Evolutionary conservation across 2,888 invertebrate genomes (phyloP).

Genomic region (Luffia ferchaultella): DNA sequence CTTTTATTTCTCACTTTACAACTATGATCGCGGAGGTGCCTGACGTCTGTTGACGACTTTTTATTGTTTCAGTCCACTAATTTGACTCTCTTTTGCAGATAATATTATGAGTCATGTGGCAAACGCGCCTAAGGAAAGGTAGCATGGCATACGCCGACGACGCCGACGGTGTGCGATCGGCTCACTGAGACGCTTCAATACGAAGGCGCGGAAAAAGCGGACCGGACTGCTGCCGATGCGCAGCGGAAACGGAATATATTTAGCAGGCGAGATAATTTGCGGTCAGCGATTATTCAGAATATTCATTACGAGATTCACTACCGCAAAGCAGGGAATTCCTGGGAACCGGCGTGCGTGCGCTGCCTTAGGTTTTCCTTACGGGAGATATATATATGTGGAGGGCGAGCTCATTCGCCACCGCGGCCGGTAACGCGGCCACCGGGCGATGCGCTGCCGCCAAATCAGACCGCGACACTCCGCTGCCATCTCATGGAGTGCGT

Average conservation of each 20-base stretch:
- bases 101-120: too few species aligned
- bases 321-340: background rate
- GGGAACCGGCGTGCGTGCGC: background rate
- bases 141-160: too few species aligned
- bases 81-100: too few species aligned
- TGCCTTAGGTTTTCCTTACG: background rate
- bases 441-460: background rate
- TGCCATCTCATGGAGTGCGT: conserved; percentile 15
- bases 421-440: background rate
- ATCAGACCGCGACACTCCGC: background rate
- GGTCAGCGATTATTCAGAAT: background rate
- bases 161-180: too few species aligned
- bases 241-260: conserved; percentile 24
- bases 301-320: background rate
- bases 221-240: conserved; percentile 8
- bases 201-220: background rate
- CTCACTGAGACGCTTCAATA: background rate
- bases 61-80: too few species aligned
- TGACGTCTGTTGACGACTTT: too few species aligned
- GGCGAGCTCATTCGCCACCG: background rate
- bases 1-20: too few species aligned
- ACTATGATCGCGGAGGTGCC: too few species aligned
- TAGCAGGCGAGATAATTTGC: background rate
- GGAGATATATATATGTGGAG: background rate
- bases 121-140: too few species aligned